Base-by-base conservation (phyloP, 2,888 invertebrate genomes). In the Nomada hirtipes region DNA sequence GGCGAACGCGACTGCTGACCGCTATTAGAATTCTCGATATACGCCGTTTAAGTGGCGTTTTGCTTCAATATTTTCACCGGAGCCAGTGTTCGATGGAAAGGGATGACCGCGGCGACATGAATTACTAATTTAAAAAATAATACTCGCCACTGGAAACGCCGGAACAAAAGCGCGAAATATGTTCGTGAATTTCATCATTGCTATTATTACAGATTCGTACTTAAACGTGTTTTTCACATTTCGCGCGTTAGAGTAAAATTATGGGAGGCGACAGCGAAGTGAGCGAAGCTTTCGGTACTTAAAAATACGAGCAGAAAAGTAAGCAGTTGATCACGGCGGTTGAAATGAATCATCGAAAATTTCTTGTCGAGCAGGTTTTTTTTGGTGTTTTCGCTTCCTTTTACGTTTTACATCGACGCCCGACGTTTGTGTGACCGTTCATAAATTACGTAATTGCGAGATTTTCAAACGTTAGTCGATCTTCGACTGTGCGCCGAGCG, bases 1-100 rank as follows among this genome's bases (percentile, higher is more conserved):
- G 47, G 71, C 20, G 69, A 68, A 47, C 64, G 55, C 50, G 50
- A 42, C 52, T 60, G 55, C 42, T 52, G 36, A 53, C 11, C 36
- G 11, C 42, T n/a, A 42, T 53, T 64, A 73, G 76, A 76, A 73
- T 76, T 52, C 60, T 73, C 47, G 50, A 47, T 64, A 47, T 13
- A 18, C 57, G 18, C 36, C 20, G n/a, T 77, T 80, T 23, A 11
- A 52, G 15, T 7, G 15, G 7, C 9, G 52, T 53, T 65, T 61
- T 60, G 72, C 55, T 50, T 65, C 53, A 26, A n/a, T 4, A 29
- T 47, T 60, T 52, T 13, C 23, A 36, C 13, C 47, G 50, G n/a
- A 20, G 9, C 2, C 29, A 23, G 15, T 47, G 20, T 9, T 15
- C 2, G 20, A 50, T 1, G 47, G 13, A 3, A 47, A 13, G 36